Percentiles rank a stretch among this genome's conserved stretches.
These are phyloP conservation scores for Salvator merianae DNA, from an alignment of 2,113 vertebrate genomes.

Conservation along the genomic window DNA sequence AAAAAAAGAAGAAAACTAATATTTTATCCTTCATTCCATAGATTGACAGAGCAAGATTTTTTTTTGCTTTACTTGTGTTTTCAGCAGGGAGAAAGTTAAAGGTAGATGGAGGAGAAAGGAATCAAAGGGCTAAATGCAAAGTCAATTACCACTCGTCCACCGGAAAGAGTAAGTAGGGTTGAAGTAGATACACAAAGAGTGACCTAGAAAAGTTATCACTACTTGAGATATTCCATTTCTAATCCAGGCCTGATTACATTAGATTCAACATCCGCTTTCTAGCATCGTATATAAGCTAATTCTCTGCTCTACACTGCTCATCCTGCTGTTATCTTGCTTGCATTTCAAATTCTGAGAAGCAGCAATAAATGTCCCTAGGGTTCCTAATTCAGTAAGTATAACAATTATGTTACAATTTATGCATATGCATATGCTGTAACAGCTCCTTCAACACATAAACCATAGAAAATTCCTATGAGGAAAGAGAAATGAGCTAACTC, in stretches of 20 bases:
- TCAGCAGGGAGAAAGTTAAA: neutral
- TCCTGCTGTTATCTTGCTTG: conserved; percentile 26
- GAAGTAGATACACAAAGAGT: neutral
- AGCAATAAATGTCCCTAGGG: conserved; percentile 37
- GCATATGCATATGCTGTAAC: neutral
- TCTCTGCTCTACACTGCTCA: conserved; percentile 28
- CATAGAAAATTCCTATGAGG: conserved; percentile 4
- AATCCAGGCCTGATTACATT: conserved; percentile 33
- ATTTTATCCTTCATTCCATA: neutral
- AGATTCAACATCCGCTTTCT: conserved; percentile 32
- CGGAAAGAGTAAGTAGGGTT: neutral
- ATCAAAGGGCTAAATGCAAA: conserved; percentile 7
- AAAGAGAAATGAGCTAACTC: neutral
- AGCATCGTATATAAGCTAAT: conserved; percentile 28
- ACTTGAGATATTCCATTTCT: conserved; percentile 1
- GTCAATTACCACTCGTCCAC: neutral
- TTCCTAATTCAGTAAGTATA: conserved; percentile 26
- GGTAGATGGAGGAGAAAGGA: neutral
- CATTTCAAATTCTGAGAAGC: conserved; percentile 19
- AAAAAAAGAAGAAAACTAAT: no score
- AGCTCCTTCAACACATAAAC: conserved; percentile 33
- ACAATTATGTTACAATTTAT: conserved; percentile 9
- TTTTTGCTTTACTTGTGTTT: neutral
- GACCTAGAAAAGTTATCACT: conserved; percentile 31
- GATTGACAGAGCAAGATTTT: neutral